Evolutionary conservation across 1,140 invertebrate genomes (phyloP), one percentile per base, ranked within the genome.

Genomic region (Daktulosphaira vitifoliae): DNA sequence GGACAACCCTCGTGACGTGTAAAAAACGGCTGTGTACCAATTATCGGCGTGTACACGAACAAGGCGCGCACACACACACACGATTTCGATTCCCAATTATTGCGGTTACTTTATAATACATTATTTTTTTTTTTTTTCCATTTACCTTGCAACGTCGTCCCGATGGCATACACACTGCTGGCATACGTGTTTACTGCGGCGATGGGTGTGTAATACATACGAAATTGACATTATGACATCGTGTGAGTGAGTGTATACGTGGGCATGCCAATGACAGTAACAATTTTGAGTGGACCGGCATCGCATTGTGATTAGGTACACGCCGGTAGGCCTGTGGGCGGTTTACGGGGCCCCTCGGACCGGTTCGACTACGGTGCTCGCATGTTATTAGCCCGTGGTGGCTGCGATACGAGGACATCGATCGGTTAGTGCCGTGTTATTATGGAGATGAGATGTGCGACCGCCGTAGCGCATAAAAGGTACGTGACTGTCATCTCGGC

Each of bases 291-390:
- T 62, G 56, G 56, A 39, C 56, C 56, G 42, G 42, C 56, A 33
- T 62, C 44, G 46, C 56, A 26, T 59, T 59, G 42, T 59, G 56
- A 62, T 62, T 62, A 62, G 56, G 44, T n/a, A 42, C 44, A 33
- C n/a, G n/a, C 56, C 56, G 56, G 56, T 62, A 62, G 56, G 56
- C 56, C 56, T 48, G 56, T 62, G 56, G 56, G 56, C 56, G 56
- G 25, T 46, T 46, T 62, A 44, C n/a, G 13, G 15, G 11, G 20
- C 37, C 25, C 20, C 29, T n/a, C 56, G 18, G 56, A 62, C 56
- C 56, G 56, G 56, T 62, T 62, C 23, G 16, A 22, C 42, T 16
- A 29, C 22, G 39, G 29, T 11, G 29, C 29, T 33, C 29, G 11
- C 29, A 11, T 33, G 29, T 33, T 33, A 33, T 33, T 33, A 33